Evolutionary conservation across 2,888 invertebrate species (phyloP).

Genomic region (Caenorhabditis sp.): DNA sequence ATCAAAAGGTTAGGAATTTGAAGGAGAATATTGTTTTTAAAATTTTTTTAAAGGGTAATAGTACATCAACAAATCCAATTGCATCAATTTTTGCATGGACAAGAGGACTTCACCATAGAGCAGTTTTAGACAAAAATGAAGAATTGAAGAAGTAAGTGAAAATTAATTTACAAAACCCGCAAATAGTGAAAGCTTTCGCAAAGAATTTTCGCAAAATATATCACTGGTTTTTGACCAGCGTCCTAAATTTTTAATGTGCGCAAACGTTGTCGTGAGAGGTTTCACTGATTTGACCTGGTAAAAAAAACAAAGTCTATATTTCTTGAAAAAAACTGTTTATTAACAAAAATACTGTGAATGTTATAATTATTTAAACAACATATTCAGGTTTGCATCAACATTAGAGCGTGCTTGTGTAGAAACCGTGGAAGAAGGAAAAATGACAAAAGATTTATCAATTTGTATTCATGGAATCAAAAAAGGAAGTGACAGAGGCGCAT

Average conservation of each 20-base stretch:
- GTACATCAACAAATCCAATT: conserved; percentile 88
- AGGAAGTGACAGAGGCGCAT: conserved; percentile 73
- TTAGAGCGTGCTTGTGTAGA: conserved; percentile 86
- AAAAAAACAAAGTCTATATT: no score
- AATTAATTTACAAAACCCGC: no score
- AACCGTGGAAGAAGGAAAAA: conserved; percentile 83
- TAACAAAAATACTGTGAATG: no score
- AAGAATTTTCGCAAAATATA: no score
- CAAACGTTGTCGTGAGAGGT: no score
- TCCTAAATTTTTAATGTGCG: no score
- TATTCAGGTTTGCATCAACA: conserved; percentile 77
- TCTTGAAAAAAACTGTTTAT: no score
- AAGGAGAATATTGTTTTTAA: no score
- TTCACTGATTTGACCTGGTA: no score
- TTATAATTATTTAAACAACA: no score
- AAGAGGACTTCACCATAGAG: conserved; percentile 83
- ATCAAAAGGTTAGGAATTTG: conserved; percentile 44
- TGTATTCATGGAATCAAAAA: conserved; percentile 83
- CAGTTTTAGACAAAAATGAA: conserved; percentile 82
- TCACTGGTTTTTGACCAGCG: no score
- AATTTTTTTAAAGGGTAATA: conserved; percentile 76
- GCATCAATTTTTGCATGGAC: conserved; percentile 93
- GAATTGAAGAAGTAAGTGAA: conserved; percentile 78
- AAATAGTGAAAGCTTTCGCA: no score
- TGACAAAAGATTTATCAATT: conserved; percentile 88